Evolutionary conservation across 2,888 invertebrate species (phyloP).

Genomic region (Anticlea derivata): DNA sequence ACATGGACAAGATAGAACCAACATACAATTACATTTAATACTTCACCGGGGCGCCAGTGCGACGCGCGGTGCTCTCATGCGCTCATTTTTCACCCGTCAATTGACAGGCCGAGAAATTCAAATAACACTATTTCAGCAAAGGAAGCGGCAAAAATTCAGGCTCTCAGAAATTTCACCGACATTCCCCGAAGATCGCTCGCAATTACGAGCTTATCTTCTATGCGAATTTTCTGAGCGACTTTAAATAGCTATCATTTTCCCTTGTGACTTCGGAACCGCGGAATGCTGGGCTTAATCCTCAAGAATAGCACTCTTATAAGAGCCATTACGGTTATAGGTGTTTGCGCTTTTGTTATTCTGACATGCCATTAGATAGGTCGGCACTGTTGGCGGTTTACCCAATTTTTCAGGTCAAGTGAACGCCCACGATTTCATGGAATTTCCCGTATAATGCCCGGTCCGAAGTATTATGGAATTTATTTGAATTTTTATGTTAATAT

Average conservation of each 20-base stretch:
- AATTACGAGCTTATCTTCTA: slow-evolving; percentile 72
- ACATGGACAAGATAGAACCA: background rate
- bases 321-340: slow-evolving; percentile 52
- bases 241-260: slow-evolving; percentile 75
- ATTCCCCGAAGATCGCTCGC: slow-evolving; percentile 63
- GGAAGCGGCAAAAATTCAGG: slow-evolving; percentile 51
- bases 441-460: slow-evolving; percentile 1
- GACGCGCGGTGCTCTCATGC: slow-evolving; percentile 2
- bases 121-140: slow-evolving; percentile 48
- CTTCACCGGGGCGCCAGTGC: background rate
- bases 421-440: slow-evolving; percentile 7
- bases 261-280: slow-evolving; percentile 54
- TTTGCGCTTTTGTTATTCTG: slow-evolving; percentile 46
- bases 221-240: slow-evolving; percentile 73
- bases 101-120: slow-evolving; percentile 36
- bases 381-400: slow-evolving; percentile 2
- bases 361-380: slow-evolving; percentile 41
- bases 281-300: slow-evolving; percentile 56
- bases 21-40: background rate
- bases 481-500: slow-evolving; percentile 7
- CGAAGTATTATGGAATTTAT: background rate
- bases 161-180: slow-evolving; percentile 46
- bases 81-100: slow-evolving; percentile 24
- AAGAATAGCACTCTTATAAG: slow-evolving; percentile 53
- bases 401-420: slow-evolving; percentile 31